Percentiles rank a stretch among this genome's conserved stretches.
Conservation (phyloP, 1,140 invertebrate species). For the Tetramorium alpestre region DNA sequence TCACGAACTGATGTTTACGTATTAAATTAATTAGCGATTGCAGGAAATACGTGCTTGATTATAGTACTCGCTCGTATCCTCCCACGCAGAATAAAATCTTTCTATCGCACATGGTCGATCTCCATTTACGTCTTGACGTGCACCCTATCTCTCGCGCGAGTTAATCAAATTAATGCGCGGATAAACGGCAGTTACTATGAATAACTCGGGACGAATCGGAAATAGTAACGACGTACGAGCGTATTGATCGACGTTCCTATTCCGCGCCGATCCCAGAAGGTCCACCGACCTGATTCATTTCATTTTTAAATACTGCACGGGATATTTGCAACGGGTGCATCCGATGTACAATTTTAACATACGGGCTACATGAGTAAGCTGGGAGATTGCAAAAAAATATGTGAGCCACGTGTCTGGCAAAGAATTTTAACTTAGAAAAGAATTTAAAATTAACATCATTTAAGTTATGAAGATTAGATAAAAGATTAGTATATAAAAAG, state of each 20-base stretch:
- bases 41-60: neutral
- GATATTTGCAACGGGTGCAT: neutral
- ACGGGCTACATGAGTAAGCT: neutral
- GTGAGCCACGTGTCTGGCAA: neutral
- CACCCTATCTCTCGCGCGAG: neutral
- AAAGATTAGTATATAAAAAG: too few species aligned
- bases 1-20: neutral
- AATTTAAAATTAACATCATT: neutral
- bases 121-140: neutral
- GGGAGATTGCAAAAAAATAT: neutral
- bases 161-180: constrained; percentile 38
- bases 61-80: neutral
- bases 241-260: constrained; percentile 73
- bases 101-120: neutral
- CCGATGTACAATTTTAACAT: neutral
- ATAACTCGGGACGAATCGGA: constrained; percentile 66
- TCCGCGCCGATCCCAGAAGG: constrained; percentile 60
- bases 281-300: constrained; percentile 77
- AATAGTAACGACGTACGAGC: constrained; percentile 64
- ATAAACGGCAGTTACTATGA: constrained; percentile 43
- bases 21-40: neutral
- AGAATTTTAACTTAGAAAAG: neutral
- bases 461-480: neutral
- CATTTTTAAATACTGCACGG: constrained; percentile 30
- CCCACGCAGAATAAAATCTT: neutral